Percentiles rank a stretch among this genome's conserved stretches.
Evolutionary conservation across 1,140 invertebrate species (phyloP).

Genomic region (Choristoneura fumiferana): DNA sequence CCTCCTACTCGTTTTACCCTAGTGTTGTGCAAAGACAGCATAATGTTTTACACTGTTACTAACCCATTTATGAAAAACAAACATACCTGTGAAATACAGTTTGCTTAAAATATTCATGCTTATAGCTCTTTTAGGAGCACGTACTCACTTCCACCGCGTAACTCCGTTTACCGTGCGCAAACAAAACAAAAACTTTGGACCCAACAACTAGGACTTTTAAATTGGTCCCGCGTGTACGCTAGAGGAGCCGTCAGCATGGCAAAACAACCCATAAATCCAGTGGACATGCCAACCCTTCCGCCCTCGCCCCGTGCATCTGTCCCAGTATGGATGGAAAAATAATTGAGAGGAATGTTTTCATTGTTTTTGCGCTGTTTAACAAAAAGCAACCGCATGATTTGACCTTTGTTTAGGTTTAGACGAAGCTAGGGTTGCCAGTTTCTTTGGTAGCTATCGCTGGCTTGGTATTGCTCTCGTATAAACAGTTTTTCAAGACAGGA

Average conservation of each 20-base stretch:
- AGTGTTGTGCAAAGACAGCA: no score
- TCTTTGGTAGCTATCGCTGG: background rate
- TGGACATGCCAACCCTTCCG: conserved; percentile 15
- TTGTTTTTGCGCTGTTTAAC: background rate
- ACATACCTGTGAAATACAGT: no score
- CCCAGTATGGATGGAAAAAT: background rate
- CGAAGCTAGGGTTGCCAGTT: no score
- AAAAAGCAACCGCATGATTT: background rate
- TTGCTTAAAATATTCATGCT: background rate
- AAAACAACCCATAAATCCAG: conserved; percentile 13
- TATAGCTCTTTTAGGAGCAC: background rate
- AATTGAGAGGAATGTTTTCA: conserved; percentile 2
- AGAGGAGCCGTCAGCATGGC: conserved; percentile 13
- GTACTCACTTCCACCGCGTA: no score
- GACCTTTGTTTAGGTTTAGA: no score
- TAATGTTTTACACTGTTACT: no score
- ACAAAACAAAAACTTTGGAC: background rate
- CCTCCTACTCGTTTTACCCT: no score
- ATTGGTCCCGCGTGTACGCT: conserved; percentile 7
- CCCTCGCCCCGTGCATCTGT: background rate
- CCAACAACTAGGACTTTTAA: background rate
- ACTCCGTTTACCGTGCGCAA: background rate
- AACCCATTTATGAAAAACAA: no score
- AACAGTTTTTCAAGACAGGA: background rate
- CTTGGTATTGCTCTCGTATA: no score